Percentiles rank a stretch among this genome's conserved stretches.
These are phyloP conservation scores for Bradypus variegatus DNA, from an alignment of 2,797 vertebrate genomes.

Conservation along the genomic window DNA sequence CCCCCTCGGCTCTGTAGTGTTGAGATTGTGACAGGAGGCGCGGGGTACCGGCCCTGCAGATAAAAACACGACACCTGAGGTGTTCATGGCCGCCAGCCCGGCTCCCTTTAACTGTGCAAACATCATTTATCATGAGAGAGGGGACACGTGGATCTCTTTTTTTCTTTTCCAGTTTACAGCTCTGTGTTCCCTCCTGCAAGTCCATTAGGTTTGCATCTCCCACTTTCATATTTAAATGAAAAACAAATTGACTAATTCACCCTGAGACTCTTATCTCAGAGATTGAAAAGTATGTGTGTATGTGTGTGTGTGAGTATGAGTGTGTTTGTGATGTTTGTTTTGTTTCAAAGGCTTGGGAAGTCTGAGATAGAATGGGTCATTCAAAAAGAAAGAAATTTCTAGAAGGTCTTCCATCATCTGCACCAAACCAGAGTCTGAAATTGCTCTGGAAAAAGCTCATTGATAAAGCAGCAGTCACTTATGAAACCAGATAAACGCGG, in stretches of 20 bases:
- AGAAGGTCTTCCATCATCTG: constrained; percentile 68
- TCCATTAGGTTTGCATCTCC: constrained; percentile 57
- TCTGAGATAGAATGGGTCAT: constrained; percentile 62
- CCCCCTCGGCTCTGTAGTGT: constrained; percentile 59
- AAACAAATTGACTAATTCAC: constrained; percentile 63
- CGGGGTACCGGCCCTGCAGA: constrained; percentile 56
- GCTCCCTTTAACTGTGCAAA: constrained; percentile 64
- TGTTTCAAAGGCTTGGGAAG: constrained; percentile 3
- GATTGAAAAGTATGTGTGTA: not conserved
- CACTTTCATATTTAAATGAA: constrained; percentile 57
- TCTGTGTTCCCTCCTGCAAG: not conserved
- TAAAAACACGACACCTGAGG: constrained; percentile 55
- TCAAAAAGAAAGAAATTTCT: constrained; percentile 65
- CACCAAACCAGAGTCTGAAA: constrained; percentile 66
- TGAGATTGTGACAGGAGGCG: constrained; percentile 66
- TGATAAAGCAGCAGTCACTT: constrained; percentile 61
- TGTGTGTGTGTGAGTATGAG: not conserved
- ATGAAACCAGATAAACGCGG: constrained; percentile 61
- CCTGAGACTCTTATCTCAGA: constrained; percentile 50
- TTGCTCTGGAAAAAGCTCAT: constrained; percentile 59
- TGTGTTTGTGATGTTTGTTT: constrained; percentile 18
- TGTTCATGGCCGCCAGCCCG: not conserved
- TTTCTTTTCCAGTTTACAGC: not conserved
- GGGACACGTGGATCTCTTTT: not conserved
- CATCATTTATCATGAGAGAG: constrained; percentile 55